Base-by-base conservation (phyloP, 35 echinoderm and acorn worm genomes). In the Acanthaster planci region DNA sequence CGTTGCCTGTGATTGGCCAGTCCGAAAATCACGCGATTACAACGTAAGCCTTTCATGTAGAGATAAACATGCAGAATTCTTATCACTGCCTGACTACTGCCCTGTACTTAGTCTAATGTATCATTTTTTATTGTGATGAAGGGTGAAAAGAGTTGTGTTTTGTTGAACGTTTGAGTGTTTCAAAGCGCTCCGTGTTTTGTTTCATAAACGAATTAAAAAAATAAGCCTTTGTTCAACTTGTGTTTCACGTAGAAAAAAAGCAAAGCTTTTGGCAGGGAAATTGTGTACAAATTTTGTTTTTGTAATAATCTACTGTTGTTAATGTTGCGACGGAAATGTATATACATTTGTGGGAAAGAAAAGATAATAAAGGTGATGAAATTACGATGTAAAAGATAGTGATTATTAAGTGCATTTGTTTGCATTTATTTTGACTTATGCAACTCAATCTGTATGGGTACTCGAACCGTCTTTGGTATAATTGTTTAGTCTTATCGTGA, bases 251-350 rank as follows among this genome's bases (percentile, higher is more conserved):
- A 72, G 64, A 30, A 34, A 72, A 31, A 68, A 72, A 29, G 19
- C 18, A 72, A 72, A 29, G 19, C 23, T 72, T 47, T 72, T 72
- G 64, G 64, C 64, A 72, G 64, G 64, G 64, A 72, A 35, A 31
- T 34, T 72, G 64, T 72, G 64, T 36, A 72, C 34, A 72, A 30
- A 72, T 47, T 72, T 72, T 35, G 26, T 68, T 68, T 72, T 72
- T 72, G 64, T 72, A 72, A 72, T 30, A 27, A 72, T 72, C 23
- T 72, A 72, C 64, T 34, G 64, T 72, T 72, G 64, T 72, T 72
- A 72, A 31, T 72, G 64, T 72, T 34, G 64, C 23, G 34, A 72
- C 64, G 34, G 64, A 34, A 72, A 31, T 72, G 64, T 72, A 72
- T 31, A 72, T 72, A 72, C 64, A 72, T 72, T 47, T 72, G 64